Evolutionary conservation across 1,140 invertebrate species (phyloP).

Genomic region (Brachionus sp.): DNA sequence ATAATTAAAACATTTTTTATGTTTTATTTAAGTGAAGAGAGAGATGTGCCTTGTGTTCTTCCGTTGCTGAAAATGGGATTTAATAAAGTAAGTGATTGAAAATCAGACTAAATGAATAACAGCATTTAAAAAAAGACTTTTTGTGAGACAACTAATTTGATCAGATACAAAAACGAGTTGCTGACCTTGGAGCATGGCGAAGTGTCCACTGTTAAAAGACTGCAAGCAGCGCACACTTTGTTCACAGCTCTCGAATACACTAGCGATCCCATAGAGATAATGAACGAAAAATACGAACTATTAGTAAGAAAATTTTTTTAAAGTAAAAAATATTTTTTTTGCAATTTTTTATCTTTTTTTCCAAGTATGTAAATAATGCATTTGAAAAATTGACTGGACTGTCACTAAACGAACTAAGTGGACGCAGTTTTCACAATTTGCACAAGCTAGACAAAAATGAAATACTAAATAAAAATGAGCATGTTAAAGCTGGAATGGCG

Average conservation of each 20-base stretch:
- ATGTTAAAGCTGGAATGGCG: neutral
- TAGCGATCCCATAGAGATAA: conserved; percentile 78
- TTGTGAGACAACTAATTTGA: conserved; percentile 68
- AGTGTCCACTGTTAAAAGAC: conserved; percentile 63
- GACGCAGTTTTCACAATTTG: conserved; percentile 66
- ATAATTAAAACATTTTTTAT: conserved; percentile 11
- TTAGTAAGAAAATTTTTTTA: conserved; percentile 64
- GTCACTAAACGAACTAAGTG: conserved; percentile 70
- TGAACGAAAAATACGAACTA: conserved; percentile 75
- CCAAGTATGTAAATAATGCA: conserved; percentile 77
- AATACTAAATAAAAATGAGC: conserved; percentile 21
- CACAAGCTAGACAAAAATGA: conserved; percentile 57
- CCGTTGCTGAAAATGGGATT: conserved; percentile 58
- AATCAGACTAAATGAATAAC: neutral
- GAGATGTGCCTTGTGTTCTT: conserved; percentile 55
- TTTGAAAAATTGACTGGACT: conserved; percentile 73
- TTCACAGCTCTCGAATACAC: conserved; percentile 78
- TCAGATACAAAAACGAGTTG: conserved; percentile 71
- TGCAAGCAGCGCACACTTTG: conserved; percentile 69
- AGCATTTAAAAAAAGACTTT: conserved; percentile 63
- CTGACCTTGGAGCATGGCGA: conserved; percentile 69
- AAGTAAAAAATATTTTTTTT: neutral
- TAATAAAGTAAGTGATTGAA: conserved; percentile 55
- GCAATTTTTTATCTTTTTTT: conserved; percentile 49
- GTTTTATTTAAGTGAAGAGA: conserved; percentile 49